Conservation (phyloP, 1,140 invertebrate species). For the Phortica variegata region DNA sequence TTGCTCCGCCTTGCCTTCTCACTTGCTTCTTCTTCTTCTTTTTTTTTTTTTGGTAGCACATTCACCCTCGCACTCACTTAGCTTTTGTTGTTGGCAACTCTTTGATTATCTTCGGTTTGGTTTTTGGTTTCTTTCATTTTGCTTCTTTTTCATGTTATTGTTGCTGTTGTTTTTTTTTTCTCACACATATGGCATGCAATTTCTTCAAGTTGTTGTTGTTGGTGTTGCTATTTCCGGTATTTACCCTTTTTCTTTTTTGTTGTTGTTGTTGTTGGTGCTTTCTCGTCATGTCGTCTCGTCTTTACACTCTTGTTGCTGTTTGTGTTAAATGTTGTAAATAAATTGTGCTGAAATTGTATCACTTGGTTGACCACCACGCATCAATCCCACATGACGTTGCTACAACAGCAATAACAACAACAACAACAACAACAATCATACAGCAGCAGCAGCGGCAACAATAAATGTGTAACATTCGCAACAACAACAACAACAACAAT, state of each 20-base stretch:
- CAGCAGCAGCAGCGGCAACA: too few relatives aligned
- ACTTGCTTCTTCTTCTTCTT: too few relatives aligned
- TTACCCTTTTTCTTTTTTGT: background rate
- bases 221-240: background rate
- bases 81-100: too few relatives aligned
- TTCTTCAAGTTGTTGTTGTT: background rate
- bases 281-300: background rate
- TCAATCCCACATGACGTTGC: background rate
- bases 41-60: too few relatives aligned
- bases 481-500: background rate
- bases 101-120: too few relatives aligned
- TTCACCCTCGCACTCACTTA: too few relatives aligned
- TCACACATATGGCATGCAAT: too few relatives aligned
- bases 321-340: slow-evolving; percentile 1
- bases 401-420: background rate
- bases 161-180: background rate
- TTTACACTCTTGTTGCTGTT: background rate
- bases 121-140: too few relatives aligned
- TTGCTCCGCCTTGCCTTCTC: too few relatives aligned
- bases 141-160: background rate
- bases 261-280: background rate
- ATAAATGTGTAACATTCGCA: background rate
- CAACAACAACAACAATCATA: background rate
- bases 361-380: slow-evolving; percentile 5
- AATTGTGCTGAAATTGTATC: slow-evolving; percentile 2